Percentiles rank a stretch among this genome's conserved stretches.
These are phyloP conservation scores for Torymus aiolomorphi DNA, from an alignment of 2,888 invertebrate genomes.

Conservation along the genomic window DNA sequence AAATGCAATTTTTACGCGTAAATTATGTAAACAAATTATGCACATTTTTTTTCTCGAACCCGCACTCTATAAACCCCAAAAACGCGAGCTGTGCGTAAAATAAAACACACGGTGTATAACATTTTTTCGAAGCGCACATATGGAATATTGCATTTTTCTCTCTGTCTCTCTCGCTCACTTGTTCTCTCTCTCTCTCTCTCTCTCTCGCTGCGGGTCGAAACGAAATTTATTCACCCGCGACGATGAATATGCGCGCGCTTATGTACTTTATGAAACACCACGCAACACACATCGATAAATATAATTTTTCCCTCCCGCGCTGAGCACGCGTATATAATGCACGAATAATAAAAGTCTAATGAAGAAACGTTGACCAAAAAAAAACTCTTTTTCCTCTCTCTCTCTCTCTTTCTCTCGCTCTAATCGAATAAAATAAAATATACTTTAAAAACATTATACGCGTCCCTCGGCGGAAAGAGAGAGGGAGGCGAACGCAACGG, in stretches of 20 bases:
- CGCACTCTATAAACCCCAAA: too few relatives aligned
- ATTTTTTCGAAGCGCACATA: conserved; percentile 5
- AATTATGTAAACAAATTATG: conserved; percentile 10
- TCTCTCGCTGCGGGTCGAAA: background rate
- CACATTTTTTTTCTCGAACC: background rate
- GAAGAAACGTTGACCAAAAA: too few relatives aligned
- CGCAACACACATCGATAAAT: conserved; percentile 14
- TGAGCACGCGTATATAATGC: background rate
- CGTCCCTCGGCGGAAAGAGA: too few relatives aligned
- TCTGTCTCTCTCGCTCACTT: too few relatives aligned
- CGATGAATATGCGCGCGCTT: conserved; percentile 33
- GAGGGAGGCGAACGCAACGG: too few relatives aligned
- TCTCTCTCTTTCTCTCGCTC: too few relatives aligned
- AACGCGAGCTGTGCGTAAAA: too few relatives aligned
- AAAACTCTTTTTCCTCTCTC: too few relatives aligned
- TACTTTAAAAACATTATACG: too few relatives aligned
- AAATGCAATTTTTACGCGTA: conserved; percentile 12
- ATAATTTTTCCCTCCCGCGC: background rate
- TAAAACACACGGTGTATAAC: background rate
- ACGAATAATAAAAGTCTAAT: conserved; percentile 22
- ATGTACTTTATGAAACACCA: background rate
- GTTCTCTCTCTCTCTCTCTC: too few relatives aligned
- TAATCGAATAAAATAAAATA: too few relatives aligned
- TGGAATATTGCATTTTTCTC: conserved; percentile 36
- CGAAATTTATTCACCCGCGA: conserved; percentile 20